Percentiles rank a stretch among this genome's conserved stretches.
Conservation (phyloP, 2,113 vertebrate genomes). For the Clarias gariepinus region DNA sequence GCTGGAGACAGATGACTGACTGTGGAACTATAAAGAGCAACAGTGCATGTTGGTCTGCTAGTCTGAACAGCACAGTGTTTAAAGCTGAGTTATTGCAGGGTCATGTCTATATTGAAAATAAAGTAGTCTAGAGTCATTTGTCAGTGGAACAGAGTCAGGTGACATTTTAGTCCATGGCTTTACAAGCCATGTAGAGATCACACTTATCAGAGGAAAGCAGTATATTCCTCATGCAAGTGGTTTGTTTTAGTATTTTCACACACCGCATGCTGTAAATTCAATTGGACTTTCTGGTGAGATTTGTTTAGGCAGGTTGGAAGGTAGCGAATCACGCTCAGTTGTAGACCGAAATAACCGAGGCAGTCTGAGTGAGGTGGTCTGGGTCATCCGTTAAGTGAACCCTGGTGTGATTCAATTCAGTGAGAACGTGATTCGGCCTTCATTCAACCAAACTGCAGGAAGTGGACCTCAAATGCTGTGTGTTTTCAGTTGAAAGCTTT, state of each 20-base stretch:
- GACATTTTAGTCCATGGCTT: neutral
- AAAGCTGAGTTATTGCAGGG: conserved; percentile 47
- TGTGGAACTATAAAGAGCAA: conserved; percentile 1
- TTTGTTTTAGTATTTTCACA: conserved; percentile 1
- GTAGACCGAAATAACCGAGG: neutral
- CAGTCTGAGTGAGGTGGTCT: neutral
- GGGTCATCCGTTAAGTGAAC: neutral
- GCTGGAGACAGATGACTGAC: conserved; percentile 3
- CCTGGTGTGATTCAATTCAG: neutral
- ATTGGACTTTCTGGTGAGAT: neutral
- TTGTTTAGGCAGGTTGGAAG: neutral
- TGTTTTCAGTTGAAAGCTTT: neutral
- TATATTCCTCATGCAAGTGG: neutral
- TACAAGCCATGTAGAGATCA: neutral
- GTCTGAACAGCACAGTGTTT: conserved; percentile 14
- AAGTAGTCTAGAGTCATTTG: conserved; percentile 8
- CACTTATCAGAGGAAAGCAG: neutral
- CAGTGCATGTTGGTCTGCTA: conserved; percentile 23
- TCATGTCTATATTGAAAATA: conserved; percentile 43
- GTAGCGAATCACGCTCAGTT: neutral
- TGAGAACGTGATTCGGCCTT: neutral
- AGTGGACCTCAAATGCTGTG: neutral
- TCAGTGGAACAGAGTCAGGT: conserved; percentile 7
- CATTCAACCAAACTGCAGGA: neutral
- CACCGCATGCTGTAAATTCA: neutral